A percentile compares a stretch with the other conserved stretches of the same genome.
These are phyloP conservation scores for Halcyon malimbica DNA, from an alignment of 2,113 vertebrate genomes.

Conservation along the genomic window DNA sequence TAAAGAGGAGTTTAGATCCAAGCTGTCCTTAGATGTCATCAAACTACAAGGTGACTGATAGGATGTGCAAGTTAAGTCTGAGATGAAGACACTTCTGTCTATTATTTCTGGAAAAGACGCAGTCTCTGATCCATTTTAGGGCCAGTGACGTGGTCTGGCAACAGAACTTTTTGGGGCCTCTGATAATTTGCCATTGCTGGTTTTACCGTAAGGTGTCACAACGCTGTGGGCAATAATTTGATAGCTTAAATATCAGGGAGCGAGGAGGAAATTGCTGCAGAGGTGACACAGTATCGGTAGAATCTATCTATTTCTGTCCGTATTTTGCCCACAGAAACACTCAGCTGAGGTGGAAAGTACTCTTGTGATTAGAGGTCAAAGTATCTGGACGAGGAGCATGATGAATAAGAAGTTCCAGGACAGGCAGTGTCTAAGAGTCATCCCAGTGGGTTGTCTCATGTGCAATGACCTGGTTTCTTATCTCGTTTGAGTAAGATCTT, in stretches of 20 bases:
- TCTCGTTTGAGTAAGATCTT: not conserved
- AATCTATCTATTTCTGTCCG: not conserved
- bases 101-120: not conserved
- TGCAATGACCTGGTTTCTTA: not conserved
- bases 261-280: fast-evolving
- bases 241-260: not conserved
- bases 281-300: not conserved
- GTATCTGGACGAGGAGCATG: not conserved
- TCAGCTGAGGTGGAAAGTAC: not conserved
- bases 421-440: not conserved
- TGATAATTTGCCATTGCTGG: not conserved
- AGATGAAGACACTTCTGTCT: not conserved
- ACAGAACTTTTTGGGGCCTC: not conserved
- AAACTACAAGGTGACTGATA: not conserved
- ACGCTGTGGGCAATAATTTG: not conserved
- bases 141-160: not conserved
- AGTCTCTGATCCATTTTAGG: not conserved
- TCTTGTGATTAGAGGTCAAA: not conserved
- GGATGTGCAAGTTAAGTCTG: not conserved
- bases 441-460: not conserved
- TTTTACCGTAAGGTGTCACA: not conserved
- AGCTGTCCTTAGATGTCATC: not conserved
- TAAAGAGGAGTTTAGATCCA: not conserved
- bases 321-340: not conserved
- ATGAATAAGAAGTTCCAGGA: constrained; percentile 36